These are phyloP conservation scores for Himalopsyche anomala DNA, from an alignment of 2,888 invertebrate genomes.

Conservation along the genomic window DNA sequence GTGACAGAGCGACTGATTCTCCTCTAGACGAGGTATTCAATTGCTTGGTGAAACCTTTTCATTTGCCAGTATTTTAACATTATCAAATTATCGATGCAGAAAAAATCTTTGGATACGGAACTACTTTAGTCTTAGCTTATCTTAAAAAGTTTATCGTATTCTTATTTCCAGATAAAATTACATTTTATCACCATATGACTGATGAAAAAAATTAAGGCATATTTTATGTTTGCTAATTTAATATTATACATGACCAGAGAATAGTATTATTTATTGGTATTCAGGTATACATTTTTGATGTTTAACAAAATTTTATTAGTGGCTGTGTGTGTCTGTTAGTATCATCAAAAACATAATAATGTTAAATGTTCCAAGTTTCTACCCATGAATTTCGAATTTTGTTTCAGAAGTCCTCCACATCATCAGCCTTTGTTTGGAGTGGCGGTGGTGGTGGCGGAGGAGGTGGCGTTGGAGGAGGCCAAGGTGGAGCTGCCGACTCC, in stretches of 20 bases:
- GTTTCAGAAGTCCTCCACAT: slow-evolving; percentile 81
- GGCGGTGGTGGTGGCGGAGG: slow-evolving; percentile 78
- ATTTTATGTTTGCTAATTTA: no score
- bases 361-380: slow-evolving; percentile 16
- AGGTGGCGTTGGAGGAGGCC: slow-evolving; percentile 73
- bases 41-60: background rate
- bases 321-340: no score
- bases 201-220: no score
- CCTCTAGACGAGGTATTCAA: slow-evolving; percentile 74
- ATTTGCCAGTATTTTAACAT: background rate
- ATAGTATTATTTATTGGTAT: no score
- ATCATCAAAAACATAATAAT: background rate
- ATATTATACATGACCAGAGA: no score
- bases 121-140: no score
- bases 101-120: background rate
- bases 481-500: slow-evolving; percentile 67
- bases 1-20: slow-evolving; percentile 73
- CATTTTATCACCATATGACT: no score
- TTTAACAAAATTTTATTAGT: background rate
- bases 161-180: background rate
- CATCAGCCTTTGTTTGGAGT: slow-evolving; percentile 79
- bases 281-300: no score
- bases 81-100: background rate
- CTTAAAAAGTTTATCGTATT: background rate
- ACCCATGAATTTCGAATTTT: slow-evolving; percentile 67